Conservation (phyloP, 2,888 invertebrate species). For the Ecdyonurus torrentis region DNA sequence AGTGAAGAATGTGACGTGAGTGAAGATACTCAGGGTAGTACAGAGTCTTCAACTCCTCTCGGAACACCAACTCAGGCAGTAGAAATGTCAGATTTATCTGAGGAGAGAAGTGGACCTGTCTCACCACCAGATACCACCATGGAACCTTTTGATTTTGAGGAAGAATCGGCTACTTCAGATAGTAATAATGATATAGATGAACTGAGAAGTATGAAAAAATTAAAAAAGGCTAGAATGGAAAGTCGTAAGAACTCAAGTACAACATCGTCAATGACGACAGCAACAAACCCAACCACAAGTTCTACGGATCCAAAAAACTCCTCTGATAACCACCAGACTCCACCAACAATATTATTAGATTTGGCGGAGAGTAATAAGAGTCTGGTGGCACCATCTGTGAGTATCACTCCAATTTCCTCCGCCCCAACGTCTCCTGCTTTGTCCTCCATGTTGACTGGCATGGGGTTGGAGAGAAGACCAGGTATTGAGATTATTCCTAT, state of each 20-base stretch:
- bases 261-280: too few relatives aligned
- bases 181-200: slow-evolving; percentile 1
- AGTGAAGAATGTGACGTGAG: slow-evolving; percentile 29
- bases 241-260: not conserved
- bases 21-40: slow-evolving; percentile 1
- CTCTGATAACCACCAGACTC: slow-evolving; percentile 18
- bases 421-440: slow-evolving; percentile 30
- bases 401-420: slow-evolving; percentile 27
- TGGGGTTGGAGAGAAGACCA: slow-evolving; percentile 48
- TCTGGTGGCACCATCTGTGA: slow-evolving; percentile 40
- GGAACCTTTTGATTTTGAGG: not conserved
- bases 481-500: slow-evolving; percentile 79
- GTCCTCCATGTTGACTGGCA: slow-evolving; percentile 39
- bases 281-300: too few relatives aligned
- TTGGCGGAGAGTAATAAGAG: slow-evolving; percentile 36
- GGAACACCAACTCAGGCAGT: not conserved
- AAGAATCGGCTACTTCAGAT: not conserved
- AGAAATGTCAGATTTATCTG: not conserved
- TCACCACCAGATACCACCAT: not conserved
- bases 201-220: not conserved
- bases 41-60: not conserved
- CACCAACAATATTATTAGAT: slow-evolving; percentile 25
- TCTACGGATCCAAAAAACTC: not conserved
- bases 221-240: not conserved
- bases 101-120: not conserved